A percentile compares a stretch with the other conserved stretches of the same genome.
phyloP scores from a whole-genome alignment of 2,113 vertebrate genomes.

The Gasterosteus aculeatus region DNA sequence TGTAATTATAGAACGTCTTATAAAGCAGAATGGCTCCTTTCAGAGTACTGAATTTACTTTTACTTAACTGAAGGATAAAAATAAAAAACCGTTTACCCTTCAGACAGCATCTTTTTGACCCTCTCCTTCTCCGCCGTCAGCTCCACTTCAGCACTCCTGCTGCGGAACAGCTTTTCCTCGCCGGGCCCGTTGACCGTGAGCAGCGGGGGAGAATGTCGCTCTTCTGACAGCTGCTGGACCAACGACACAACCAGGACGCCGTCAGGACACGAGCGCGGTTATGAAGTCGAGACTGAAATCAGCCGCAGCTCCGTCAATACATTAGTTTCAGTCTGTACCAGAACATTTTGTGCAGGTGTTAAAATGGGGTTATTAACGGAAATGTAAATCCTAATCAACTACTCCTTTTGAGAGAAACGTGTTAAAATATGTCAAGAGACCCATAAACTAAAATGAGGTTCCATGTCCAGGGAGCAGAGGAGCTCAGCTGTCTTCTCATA shows the following conservation, averaged over 20 bases:
- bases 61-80: background rate
- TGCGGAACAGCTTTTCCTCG: slow-evolving; percentile 92
- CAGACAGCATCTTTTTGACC: slow-evolving; percentile 94
- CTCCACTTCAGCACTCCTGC: slow-evolving; percentile 91
- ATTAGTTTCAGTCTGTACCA: background rate
- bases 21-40: too few relatives aligned
- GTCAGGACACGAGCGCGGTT: slow-evolving; percentile 13
- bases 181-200: slow-evolving; percentile 87
- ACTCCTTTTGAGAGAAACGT: slow-evolving; percentile 1
- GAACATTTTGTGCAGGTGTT: background rate
- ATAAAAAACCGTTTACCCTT: slow-evolving; percentile 82
- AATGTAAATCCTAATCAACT: background rate
- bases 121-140: slow-evolving; percentile 86
- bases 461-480: slow-evolving; percentile 7
- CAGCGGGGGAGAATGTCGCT: slow-evolving; percentile 78
- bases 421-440: background rate
- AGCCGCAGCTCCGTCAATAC: background rate
- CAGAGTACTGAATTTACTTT: background rate
- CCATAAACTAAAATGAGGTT: background rate
- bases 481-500: slow-evolving; percentile 41
- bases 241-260: background rate
- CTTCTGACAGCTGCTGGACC: slow-evolving; percentile 75
- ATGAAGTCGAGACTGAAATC: background rate
- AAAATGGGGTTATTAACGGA: slow-evolving; percentile 1
- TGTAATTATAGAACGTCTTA: too few relatives aligned